Conservation (phyloP, 2,888 invertebrate genomes). For the Boloria euphrosyne region DNA sequence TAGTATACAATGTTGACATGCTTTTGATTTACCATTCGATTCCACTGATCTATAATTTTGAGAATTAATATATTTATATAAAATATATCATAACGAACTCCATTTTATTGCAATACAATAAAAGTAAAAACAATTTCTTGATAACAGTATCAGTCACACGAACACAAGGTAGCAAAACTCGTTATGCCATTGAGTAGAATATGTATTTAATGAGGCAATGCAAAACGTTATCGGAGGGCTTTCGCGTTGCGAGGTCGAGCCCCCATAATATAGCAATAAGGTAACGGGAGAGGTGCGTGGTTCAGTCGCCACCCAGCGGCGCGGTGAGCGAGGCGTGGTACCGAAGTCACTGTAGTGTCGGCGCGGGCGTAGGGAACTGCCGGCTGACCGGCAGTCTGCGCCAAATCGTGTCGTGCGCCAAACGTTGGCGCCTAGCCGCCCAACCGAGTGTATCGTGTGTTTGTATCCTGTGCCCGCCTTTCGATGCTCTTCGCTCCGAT, state of each 20-base stretch:
- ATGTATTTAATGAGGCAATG: conserved; percentile 35
- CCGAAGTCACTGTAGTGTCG: conserved; percentile 70
- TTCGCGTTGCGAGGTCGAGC: conserved; percentile 71
- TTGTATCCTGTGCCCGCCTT: conserved; percentile 67
- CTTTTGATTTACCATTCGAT: too few species aligned
- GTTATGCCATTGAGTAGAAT: conserved; percentile 19
- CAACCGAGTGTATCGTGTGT: conserved; percentile 59
- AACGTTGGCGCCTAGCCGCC: conserved; percentile 59
- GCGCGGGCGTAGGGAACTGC: conserved; percentile 58
- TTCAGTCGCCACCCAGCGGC: conserved; percentile 73
- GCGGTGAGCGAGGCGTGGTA: conserved; percentile 75
- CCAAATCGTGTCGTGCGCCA: conserved; percentile 70
- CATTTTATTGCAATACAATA: too few species aligned
- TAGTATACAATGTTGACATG: too few species aligned
- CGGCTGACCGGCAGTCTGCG: conserved; percentile 70
- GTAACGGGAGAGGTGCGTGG: conserved; percentile 79
- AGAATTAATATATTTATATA: too few species aligned
- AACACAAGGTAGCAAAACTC: conserved; percentile 13
- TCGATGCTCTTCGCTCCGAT: conserved; percentile 81
- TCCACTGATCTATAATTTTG: too few species aligned
- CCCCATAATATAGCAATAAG: conserved; percentile 77
- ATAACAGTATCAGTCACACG: conserved; percentile 7
- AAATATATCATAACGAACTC: too few species aligned
- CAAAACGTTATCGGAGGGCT: conserved; percentile 55
- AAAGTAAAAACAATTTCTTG: not conserved